Base-by-base conservation (phyloP, 2,113 vertebrate species). In the Albula glossodonta region DNA sequence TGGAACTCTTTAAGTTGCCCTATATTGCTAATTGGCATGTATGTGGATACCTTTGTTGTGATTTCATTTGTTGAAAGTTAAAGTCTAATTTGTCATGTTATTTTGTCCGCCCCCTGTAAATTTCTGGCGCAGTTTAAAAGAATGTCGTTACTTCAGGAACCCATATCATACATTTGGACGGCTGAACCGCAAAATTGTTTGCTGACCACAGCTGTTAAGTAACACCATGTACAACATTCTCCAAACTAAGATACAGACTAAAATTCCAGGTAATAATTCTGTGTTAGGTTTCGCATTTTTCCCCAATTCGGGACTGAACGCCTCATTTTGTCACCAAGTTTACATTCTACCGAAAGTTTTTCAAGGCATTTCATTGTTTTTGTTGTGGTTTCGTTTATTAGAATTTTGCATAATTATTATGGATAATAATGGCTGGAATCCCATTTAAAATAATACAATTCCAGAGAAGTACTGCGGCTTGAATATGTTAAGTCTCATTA, bases 401-500 rank as follows among this genome's bases (percentile, higher is more conserved):
- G 70, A 19, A 74, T 74, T 74, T 74, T 74, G 70, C 25, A 31
- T 74, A 9, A 31, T 5, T 3, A 4, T 5, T 19, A 66, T 41
- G n/a, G 70, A n/a, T 74, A 74, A 74, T 74, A 74, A 74, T 74
- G 6, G 10, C 70, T 8, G 70, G 70, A 8, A 6, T 22, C 70
- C 70, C 2, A n/a, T 74, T 74, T 74, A 74, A 74, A 74, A 70
- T 63, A n/a, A 57, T 80, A 51, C 11, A n/a, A 41, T 41, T 85
- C 41, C 49, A 77, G 11, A n/a, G 83, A 79, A 66, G 19, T 49
- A 51, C 41, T 85, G 78, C 56, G 78, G 48, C 49, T 85, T 85
- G 60, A 84, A 51, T 87, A 86, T 87, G 86, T 88, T 2, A 85
- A 77, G 84, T 86, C 79, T 52, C 86, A 87, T 78, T 83, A 84